phyloP scores from a whole-genome alignment of 23 tunicate genomes.

The Ascidia mentula region DNA sequence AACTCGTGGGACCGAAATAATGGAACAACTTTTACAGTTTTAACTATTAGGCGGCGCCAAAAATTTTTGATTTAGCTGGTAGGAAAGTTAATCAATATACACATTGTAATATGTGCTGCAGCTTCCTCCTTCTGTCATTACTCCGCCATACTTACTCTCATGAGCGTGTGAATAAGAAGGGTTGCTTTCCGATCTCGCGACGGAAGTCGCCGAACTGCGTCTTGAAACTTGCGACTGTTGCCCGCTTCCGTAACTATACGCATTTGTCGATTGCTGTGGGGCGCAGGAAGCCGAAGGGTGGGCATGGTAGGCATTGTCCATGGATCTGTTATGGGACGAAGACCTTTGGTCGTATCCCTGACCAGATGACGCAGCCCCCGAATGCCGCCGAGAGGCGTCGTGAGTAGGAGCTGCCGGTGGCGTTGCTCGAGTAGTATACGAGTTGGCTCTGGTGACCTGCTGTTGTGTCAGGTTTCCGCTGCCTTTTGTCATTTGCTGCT shows the following conservation, averaged over 20 bases:
- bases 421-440: background rate
- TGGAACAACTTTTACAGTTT: too few relatives aligned
- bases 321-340: background rate
- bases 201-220: background rate
- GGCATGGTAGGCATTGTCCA: background rate
- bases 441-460: constrained; percentile 10
- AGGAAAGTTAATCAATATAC: too few relatives aligned
- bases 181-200: background rate
- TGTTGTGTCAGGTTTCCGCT: constrained; percentile 1
- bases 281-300: background rate
- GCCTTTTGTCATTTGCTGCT: background rate
- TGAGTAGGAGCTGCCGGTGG: constrained; percentile 3
- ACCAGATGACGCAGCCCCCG: background rate
- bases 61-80: too few relatives aligned
- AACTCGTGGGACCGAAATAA: too few relatives aligned
- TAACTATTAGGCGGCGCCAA: too few relatives aligned
- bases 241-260: background rate
- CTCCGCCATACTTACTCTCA: background rate
- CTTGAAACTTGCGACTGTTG: background rate
- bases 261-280: background rate
- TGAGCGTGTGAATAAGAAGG: background rate
- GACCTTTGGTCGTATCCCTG: background rate
- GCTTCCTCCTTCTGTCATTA: too few relatives aligned
- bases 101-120: too few relatives aligned
- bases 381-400: background rate